Percentiles rank a stretch among this genome's conserved stretches.
These are phyloP conservation scores for Hirtodrosophila duncani DNA, from an alignment of 2,888 invertebrate species.

Conservation along the genomic window DNA sequence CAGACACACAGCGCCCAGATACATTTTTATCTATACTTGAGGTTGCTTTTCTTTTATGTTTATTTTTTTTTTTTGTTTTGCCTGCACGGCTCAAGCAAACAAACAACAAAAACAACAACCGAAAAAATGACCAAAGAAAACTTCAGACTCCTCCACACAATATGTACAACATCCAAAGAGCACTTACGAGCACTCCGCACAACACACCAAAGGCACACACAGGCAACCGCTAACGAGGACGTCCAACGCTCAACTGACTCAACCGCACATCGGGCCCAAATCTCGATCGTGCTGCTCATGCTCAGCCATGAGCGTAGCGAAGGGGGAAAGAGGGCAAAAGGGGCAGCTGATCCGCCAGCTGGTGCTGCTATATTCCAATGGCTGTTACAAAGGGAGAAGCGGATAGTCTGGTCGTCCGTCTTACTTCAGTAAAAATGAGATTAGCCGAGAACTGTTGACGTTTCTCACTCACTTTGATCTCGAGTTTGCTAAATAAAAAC, in stretches of 20 bases:
- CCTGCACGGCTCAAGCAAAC: constrained; percentile 14
- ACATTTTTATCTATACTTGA: constrained; percentile 58
- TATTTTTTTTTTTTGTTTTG: constrained; percentile 21
- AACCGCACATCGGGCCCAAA: constrained; percentile 46
- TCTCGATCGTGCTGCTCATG: constrained; percentile 1
- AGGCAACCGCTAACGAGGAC: constrained; percentile 75
- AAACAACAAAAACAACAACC: constrained; percentile 15
- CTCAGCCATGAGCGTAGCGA: no score
- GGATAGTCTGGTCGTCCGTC: no score
- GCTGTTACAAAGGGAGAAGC: no score
- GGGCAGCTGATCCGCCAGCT: no score
- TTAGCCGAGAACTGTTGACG: no score
- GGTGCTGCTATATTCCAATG: no score
- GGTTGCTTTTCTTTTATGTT: constrained; percentile 49
- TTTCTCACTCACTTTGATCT: no score
- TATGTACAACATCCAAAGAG: constrained; percentile 11
- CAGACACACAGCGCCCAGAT: constrained; percentile 10
- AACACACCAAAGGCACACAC: constrained; percentile 50
- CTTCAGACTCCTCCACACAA: constrained; percentile 45
- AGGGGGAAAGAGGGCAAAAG: no score
- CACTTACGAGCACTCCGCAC: constrained; percentile 43
- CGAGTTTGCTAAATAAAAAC: no score
- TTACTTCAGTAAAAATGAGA: no score
- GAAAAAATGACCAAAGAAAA: constrained; percentile 47
- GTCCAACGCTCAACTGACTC: constrained; percentile 75